Base-by-base conservation (phyloP, 2,888 invertebrate genomes). In the Calameuta filiformis region DNA sequence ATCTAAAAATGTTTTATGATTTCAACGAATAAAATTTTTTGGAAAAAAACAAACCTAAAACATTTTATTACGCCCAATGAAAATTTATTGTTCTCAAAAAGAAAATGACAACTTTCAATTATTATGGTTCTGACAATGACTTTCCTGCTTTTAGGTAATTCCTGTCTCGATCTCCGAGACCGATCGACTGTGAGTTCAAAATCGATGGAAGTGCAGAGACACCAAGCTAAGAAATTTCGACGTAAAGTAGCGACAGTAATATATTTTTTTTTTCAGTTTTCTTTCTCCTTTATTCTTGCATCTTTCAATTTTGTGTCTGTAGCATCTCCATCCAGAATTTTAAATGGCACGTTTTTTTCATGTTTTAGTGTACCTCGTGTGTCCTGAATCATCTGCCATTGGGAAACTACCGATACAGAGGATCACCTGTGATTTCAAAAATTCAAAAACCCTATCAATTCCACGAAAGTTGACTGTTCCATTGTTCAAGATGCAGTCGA, bases 401-500 rank as follows among this genome's bases (percentile, higher is more conserved):
- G 40, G 12, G 15, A 40, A 15, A 15, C 15, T 40, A 40, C 6
- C 40, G 40, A 40, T 15, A 40, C 12, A 12, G 15, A 40, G 4
- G 4, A 40, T 12, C 1, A 40, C 4, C 37, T 40, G 15, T 4
- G 4, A 40, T 40, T 40, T 4, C 15, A 15, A 40, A 40, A 40
- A 40, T 40, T 12, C 37, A 12, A 40, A 40, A 40, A 15, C 37
- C 15, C 12, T 12, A 40, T 40, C 1, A 15, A 40, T 15, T 40
- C 15, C 15, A 15, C 37, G 1, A 40, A 12, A 40, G 1, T 4
- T 4, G 1, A 9, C 69, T 33, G 12, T 69, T n/a, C 30, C 30
- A 33, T 69, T 91, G 91, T 80, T 87, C 86, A 73, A 86, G 87
- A 76, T 91, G 91, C 79, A 87, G 87, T 68, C 87, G 89, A 11